These are phyloP conservation scores for Phyto melanocephala DNA, from an alignment of 2,888 invertebrate species.

Conservation along the genomic window DNA sequence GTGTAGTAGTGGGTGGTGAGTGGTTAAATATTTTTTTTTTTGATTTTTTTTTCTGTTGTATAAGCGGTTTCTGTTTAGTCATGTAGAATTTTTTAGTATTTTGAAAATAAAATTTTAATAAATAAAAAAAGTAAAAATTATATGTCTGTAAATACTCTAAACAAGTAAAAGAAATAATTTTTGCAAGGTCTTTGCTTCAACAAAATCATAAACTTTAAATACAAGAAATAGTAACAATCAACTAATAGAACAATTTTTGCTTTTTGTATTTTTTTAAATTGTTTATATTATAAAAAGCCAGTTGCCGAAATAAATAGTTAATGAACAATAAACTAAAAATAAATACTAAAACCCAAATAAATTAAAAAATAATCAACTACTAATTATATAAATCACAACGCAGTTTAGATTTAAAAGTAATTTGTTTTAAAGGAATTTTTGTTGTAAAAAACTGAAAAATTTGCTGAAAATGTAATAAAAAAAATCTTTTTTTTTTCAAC, in stretches of 20 bases:
- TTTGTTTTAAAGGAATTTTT: slow-evolving; percentile 34
- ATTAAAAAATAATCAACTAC: slow-evolving; percentile 55
- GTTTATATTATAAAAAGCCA: slow-evolving; percentile 39
- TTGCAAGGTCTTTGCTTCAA: slow-evolving; percentile 28
- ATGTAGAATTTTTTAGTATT: slow-evolving; percentile 24
- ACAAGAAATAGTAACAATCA: slow-evolving; percentile 53
- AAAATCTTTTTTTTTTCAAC: slow-evolving; percentile 67
- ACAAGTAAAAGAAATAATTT: slow-evolving; percentile 1
- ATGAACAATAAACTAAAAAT: slow-evolving; percentile 1
- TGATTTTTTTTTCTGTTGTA: slow-evolving; percentile 7
- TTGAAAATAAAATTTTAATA: slow-evolving; percentile 23
- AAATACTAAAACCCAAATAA: slow-evolving; percentile 28
- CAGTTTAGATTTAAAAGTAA: slow-evolving; percentile 17
- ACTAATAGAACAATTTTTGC: slow-evolving; percentile 54
- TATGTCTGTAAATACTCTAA: slow-evolving; percentile 35
- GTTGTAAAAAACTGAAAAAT: slow-evolving; percentile 51
- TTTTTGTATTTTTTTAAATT: slow-evolving; percentile 9
- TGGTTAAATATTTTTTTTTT: slow-evolving; percentile 46
- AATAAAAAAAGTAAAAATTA: slow-evolving; percentile 6
- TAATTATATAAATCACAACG: slow-evolving; percentile 52
- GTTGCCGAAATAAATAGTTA: slow-evolving; percentile 7
- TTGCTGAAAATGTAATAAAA: slow-evolving; percentile 58
- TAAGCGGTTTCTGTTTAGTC: slow-evolving; percentile 31
- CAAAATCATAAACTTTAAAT: slow-evolving; percentile 26
- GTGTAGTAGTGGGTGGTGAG: slow-evolving; percentile 62